Base-by-base conservation (phyloP, 1,140 invertebrate genomes). In the Harpegnathos saltator region DNA sequence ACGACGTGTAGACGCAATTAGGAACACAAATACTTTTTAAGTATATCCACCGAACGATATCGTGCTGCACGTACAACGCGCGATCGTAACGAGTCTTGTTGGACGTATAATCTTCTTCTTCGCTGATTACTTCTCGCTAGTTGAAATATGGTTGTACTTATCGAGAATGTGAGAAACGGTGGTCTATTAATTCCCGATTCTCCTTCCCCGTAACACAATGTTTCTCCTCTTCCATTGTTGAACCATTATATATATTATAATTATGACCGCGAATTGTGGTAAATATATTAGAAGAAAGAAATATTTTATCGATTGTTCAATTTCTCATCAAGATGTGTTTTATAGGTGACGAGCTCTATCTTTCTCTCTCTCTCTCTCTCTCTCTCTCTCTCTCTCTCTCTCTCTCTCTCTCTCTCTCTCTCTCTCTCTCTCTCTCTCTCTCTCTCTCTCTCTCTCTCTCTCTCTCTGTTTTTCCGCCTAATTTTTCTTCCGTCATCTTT, bases 41-140 rank as follows among this genome's bases (percentile, higher is more conserved):
- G 50, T 58, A n/a, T 71, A 71, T 59, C 75, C 33, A 69, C 54
- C 65, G 33, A 80, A 80, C 14, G 33, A 80, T 80, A 65, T 80
- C 75, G 75, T 80, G 75, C 54, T 48, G 75, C 75, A 80, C 75
- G 52, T 80, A 71, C 52, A 44, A 71, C 65, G 75, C 65, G 75
- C 75, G 75, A 80, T 80, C 75, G 75, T 80, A 71, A 71, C 75
- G 75, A 80, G 75, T 80, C 75, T 80, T 80, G 75, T 80, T 80
- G 75, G 75, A 80, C 75, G 75, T 80, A 56, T 19, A 80, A 80
- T 80, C 52, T 80, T 56, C 62, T 68, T 69, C 62, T 68, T 69
- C 65, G 52, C 65, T 69, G 75, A 78, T 78, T 78, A 78, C 63
- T 78, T 58, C n/a, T n/a, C 33, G 75, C 17, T 80, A 80, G 56